These are phyloP conservation scores for Phoenicopterus ruber DNA, from an alignment of 2,113 vertebrate genomes.

Conservation along the genomic window DNA sequence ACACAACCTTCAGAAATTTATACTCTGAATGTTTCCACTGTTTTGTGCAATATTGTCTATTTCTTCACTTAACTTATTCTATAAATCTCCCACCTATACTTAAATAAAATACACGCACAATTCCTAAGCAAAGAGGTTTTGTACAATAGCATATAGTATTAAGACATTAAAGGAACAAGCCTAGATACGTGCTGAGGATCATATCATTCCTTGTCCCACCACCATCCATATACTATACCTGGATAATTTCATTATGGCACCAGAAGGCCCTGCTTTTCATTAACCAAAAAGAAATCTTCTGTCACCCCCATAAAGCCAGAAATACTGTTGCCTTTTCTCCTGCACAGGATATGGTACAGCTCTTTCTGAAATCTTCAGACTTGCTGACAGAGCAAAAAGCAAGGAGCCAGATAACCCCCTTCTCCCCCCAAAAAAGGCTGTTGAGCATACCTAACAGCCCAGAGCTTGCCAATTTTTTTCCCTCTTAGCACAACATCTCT, in stretches of 20 bases:
- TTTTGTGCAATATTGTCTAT: neutral
- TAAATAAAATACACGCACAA: neutral
- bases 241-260: neutral
- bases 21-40: neutral
- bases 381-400: constrained; percentile 19
- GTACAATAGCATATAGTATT: neutral
- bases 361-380: constrained; percentile 14
- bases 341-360: neutral
- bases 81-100: neutral
- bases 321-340: neutral
- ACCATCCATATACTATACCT: neutral
- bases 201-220: neutral
- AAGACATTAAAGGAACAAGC: neutral
- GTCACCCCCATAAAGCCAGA: neutral
- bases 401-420: neutral
- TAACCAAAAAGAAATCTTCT: neutral
- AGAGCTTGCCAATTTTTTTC: neutral
- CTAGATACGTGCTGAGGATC: neutral
- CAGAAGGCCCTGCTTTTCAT: neutral
- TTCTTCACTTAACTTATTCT: neutral
- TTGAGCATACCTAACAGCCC: neutral
- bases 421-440: neutral
- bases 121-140: neutral
- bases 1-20: neutral
- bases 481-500: neutral